phyloP scores from a whole-genome alignment of 2,888 invertebrate genomes.

The Amphipyra berbera region DNA sequence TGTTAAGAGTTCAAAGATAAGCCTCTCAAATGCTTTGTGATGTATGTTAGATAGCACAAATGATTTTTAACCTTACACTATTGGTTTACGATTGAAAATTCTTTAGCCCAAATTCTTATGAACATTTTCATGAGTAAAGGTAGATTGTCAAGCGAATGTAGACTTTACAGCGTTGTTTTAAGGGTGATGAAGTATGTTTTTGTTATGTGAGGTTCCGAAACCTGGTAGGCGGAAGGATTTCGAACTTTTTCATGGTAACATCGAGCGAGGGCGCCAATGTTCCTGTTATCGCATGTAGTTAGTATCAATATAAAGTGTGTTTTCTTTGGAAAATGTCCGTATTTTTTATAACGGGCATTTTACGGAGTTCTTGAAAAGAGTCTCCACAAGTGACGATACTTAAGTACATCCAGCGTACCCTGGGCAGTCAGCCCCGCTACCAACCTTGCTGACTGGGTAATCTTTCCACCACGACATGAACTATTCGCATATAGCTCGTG shows the following conservation, averaged over 20 bases:
- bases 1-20: slow-evolving; percentile 61
- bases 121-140: slow-evolving; percentile 25
- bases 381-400: too few relatives aligned
- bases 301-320: slow-evolving; percentile 24
- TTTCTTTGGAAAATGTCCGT: slow-evolving; percentile 1
- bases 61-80: slow-evolving; percentile 10
- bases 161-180: slow-evolving; percentile 14
- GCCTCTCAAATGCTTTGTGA: slow-evolving; percentile 42
- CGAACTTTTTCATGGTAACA: slow-evolving; percentile 54
- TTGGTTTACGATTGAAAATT: slow-evolving; percentile 18
- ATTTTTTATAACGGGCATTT: neutral
- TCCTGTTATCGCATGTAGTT: slow-evolving; percentile 48
- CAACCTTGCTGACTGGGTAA: too few relatives aligned
- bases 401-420: too few relatives aligned
- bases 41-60: slow-evolving; percentile 12
- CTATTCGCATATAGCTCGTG: too few relatives aligned
- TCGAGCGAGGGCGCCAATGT: slow-evolving; percentile 25
- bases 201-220: slow-evolving; percentile 2
- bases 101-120: neutral
- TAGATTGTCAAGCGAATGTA: slow-evolving; percentile 15
- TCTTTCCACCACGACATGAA: too few relatives aligned
- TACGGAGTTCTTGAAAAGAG: too few relatives aligned
- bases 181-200: slow-evolving; percentile 1
- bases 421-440: too few relatives aligned
- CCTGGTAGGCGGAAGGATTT: slow-evolving; percentile 56